phyloP scores from a whole-genome alignment of 2,797 vertebrate genomes.

The Buphagus erythrorhynchus region DNA sequence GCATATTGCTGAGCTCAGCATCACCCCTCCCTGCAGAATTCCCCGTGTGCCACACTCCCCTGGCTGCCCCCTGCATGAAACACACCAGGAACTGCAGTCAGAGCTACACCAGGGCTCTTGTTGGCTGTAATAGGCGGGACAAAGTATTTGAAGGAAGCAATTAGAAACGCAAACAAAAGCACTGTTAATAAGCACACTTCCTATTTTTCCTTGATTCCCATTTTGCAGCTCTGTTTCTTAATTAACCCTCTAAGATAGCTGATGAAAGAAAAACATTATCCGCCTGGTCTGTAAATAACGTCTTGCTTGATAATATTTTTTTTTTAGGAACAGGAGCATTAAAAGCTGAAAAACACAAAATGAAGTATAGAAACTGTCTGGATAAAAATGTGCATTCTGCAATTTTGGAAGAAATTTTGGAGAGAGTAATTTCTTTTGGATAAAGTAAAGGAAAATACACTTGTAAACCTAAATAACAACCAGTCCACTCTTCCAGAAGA shows the following conservation, averaged over 20 bases:
- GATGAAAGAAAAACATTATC: constrained; percentile 8
- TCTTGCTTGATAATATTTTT: not conserved
- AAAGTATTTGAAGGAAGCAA: constrained; percentile 10
- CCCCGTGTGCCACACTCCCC: accelerated
- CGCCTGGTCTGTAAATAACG: not conserved
- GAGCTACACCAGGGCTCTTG: not conserved
- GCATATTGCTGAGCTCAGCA: not conserved
- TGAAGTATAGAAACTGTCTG: accelerated
- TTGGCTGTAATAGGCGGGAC: not conserved
- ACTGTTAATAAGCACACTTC: not conserved
- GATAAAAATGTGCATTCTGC: not conserved
- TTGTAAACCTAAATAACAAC: not conserved
- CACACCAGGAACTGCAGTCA: not conserved
- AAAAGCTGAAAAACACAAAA: not conserved
- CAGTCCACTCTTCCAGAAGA: not conserved
- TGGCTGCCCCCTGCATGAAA: not conserved
- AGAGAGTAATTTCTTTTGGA: not conserved
- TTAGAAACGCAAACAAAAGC: constrained; percentile 11
- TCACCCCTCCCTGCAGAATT: not conserved
- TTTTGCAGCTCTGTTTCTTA: not conserved
- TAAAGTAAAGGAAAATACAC: not conserved
- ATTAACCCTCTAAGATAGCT: not conserved
- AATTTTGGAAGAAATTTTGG: not conserved
- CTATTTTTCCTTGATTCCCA: not conserved
- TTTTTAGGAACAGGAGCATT: not conserved